Base-by-base conservation (phyloP, 2,797 vertebrate genomes). In the Poecilia velifera region DNA sequence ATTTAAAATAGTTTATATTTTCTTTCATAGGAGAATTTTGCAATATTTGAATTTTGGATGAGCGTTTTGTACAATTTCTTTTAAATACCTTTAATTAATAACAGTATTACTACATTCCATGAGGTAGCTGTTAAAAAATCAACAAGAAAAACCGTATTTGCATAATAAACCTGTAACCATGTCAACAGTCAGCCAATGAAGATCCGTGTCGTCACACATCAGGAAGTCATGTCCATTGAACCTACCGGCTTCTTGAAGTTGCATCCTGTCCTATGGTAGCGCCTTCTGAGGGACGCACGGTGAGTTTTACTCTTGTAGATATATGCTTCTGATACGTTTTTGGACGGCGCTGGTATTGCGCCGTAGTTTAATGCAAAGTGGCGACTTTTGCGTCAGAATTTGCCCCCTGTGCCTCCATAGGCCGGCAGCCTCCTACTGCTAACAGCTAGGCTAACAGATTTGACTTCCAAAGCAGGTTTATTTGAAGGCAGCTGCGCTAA, bases 171-270 rank as follows among this genome's bases (percentile, higher is more conserved):
- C 57, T 62, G 81, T 80, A 66, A 77, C 78, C 74, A 77, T 76
- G 77, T 45, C 66, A 49, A 85, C 72, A 49, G 1, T 45, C 49
- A 41, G 34, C 85, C 77, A 90, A 89, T 78, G 34, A 82, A 14
- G n/a, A 18, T 3, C 0, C 34, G 8, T 47, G 70, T 57, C 85
- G 85, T 90, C 86, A 91, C 84, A 59, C 5, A 84, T 76, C 82
- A 87, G 93, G 94, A 94, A 94, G 80, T 88, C 9, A 53, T 86
- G 79, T 43, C 46, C 78, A 80, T 83, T 83, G 77, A 90, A 84
- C 90, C 76, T 81, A 81, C 91, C 91, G 93, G 93, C 90, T 82
- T 85, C 89, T 83, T 75, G 36, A 87, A 88, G 86, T 89, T 87
- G 71, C 45, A 78, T 18, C 79, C 82, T 80, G 74, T 82, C 90